These are phyloP conservation scores for Fulica atra DNA, from an alignment of 2,113 vertebrate genomes.

Conservation along the genomic window DNA sequence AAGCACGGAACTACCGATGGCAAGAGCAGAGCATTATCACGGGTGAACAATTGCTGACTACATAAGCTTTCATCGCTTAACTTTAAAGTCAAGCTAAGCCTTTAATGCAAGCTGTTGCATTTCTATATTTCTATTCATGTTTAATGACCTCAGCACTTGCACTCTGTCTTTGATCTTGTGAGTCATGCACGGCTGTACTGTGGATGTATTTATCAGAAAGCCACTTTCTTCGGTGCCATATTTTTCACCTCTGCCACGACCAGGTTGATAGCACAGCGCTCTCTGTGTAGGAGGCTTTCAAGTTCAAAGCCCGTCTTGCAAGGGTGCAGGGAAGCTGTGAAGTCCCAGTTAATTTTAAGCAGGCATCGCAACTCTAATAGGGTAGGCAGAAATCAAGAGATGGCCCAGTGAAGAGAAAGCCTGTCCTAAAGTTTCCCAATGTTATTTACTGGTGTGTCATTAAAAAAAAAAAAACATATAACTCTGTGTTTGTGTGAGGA, in stretches of 20 bases:
- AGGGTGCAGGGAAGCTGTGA: conserved; percentile 41
- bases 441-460: conserved; percentile 11
- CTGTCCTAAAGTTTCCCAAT: not conserved
- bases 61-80: conserved; percentile 26
- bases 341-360: conserved; percentile 39
- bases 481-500: not conserved
- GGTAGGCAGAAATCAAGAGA: conserved; percentile 14
- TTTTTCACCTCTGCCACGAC: conserved; percentile 19
- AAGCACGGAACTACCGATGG: not conserved
- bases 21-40: conserved; percentile 8
- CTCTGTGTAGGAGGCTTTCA: conserved; percentile 61
- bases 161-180: conserved; percentile 40
- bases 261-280: conserved; percentile 22
- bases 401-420: not conserved
- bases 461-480: not conserved
- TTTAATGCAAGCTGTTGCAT: conserved; percentile 62
- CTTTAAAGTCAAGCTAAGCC: conserved; percentile 56
- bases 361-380: not conserved
- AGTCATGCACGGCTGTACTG: conserved; percentile 19
- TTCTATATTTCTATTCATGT: conserved; percentile 52
- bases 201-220: conserved; percentile 50
- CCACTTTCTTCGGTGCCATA: conserved; percentile 21
- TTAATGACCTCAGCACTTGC: conserved; percentile 50
- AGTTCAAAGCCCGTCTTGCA: conserved; percentile 59
- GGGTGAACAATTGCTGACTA: conserved; percentile 47